Conservation (phyloP, 2,888 invertebrate genomes). For the Lacanobia wlatinum region DNA sequence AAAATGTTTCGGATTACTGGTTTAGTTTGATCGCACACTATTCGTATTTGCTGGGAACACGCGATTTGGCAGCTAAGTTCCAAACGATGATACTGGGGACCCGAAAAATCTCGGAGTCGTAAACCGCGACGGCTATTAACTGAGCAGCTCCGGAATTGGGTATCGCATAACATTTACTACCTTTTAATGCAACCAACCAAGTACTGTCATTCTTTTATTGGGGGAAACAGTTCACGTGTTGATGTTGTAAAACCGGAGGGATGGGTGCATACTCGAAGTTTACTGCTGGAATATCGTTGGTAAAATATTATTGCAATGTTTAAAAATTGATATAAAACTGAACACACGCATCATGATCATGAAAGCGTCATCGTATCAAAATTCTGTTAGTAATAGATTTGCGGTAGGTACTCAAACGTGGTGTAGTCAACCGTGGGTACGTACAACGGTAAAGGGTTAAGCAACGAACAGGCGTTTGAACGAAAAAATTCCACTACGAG, state of each 20-base stretch:
- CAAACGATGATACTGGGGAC: conserved; percentile 64
- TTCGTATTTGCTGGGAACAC: conserved; percentile 75
- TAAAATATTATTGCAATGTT: conserved; percentile 42
- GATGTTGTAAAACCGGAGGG: conserved; percentile 55
- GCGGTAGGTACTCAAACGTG: conserved; percentile 17
- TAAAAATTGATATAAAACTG: conserved; percentile 35
- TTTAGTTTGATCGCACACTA: conserved; percentile 77
- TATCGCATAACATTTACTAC: conserved; percentile 65
- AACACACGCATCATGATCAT: conserved; percentile 14
- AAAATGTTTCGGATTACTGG: conserved; percentile 80
- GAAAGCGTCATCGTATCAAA: conserved; percentile 19
- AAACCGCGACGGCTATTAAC: conserved; percentile 64
- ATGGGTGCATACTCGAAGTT: conserved; percentile 60
- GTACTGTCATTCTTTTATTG: conserved; percentile 63
- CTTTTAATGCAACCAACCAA: conserved; percentile 68
- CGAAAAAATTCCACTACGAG: conserved; percentile 85
- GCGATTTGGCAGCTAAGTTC: conserved; percentile 73
- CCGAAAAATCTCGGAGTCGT: conserved; percentile 68
- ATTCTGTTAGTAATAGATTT: conserved; percentile 29
- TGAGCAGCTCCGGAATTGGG: conserved; percentile 63
- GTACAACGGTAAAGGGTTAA: conserved; percentile 63
- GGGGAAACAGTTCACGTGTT: conserved; percentile 60
- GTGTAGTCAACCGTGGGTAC: conserved; percentile 28
- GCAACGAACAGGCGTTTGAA: conserved; percentile 63
- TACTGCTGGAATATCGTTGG: conserved; percentile 47